Evolutionary conservation across 2,888 invertebrate species (phyloP), one percentile per base, ranked within the genome.

Genomic region (Mythimna loreyi): DNA sequence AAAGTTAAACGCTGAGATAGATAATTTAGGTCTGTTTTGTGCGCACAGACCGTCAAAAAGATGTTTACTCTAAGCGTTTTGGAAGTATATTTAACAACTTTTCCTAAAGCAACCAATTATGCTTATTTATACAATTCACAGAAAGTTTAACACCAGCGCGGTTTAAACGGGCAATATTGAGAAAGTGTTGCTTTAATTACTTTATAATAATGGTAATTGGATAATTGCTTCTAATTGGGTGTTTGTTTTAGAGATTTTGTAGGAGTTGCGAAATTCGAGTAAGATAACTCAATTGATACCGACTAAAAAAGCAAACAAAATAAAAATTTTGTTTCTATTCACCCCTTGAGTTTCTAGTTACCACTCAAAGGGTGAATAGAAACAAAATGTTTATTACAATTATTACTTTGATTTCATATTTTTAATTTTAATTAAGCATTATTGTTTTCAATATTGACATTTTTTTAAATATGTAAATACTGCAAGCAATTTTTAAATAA

Each of bases 1-100:
- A 83, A 83, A 83, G 83, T 83, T 72, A 63, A 65, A 65, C 28
- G 55, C 23, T 65, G 58, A 45, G 21, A 47, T 47, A 59, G 50
- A 62, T 78, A 75, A 84, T 81, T 78, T 77, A 56, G 70, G 71
- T 65, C 33, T 63, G 53, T 64, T 56, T 49, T 55, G 49, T 72
- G 80, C 43, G 33, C 69, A 72, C 30, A 36, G n/a, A 62, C 23
- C 64, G 70, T 53, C 45, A 66, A 69, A 53, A 21, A n/a, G 33
- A 50, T 64, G 11, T 61, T 68, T 57, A 40, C 21, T 52, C 19
- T 25, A 50, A 64, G 49, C 59, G 58, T 55, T 68, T 58, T 61
- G 16, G 49, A 13, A 53, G 43, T 36, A 33, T 78, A 73, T 78
- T 64, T 64, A 73, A 78, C 62, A 60, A 72, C 73, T 67, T 76